Evolutionary conservation across 1,140 invertebrate genomes (phyloP).

Genomic region (Eulimnadia texana): DNA sequence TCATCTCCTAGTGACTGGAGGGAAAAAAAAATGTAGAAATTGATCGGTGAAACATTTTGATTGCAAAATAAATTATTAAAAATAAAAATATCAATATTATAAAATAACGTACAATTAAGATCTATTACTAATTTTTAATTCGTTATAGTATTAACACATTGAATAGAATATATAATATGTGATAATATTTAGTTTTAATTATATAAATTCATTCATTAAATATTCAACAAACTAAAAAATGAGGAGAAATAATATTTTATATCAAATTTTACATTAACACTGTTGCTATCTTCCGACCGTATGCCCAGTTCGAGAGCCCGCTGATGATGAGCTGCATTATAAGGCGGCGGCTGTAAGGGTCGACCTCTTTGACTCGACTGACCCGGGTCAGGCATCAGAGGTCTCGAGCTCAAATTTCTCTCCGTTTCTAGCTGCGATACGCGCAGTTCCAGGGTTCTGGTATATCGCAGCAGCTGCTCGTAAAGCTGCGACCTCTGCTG

Average conservation of each 20-base stretch:
- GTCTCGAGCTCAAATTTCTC: constrained; percentile 30
- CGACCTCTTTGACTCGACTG: constrained; percentile 23
- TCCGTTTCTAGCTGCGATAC: constrained; percentile 73
- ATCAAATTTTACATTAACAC: not conserved
- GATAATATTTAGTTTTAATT: no score
- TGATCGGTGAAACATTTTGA: no score
- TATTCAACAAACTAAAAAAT: no score
- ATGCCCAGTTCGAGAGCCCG: constrained; percentile 30
- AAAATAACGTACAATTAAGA: not conserved
- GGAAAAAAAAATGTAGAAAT: no score
- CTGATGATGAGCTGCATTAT: constrained; percentile 30
- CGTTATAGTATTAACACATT: not conserved
- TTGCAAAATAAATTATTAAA: not conserved
- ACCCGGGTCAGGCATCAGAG: constrained; percentile 30
- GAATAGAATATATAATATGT: no score
- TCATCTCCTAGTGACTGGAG: constrained; percentile 20
- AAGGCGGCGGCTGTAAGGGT: constrained; percentile 25
- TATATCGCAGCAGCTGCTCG: constrained; percentile 68
- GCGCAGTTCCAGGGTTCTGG: constrained; percentile 66
- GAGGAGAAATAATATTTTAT: no score
- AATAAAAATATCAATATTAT: not conserved
- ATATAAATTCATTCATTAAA: no score
- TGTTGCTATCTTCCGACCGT: constrained; percentile 14
- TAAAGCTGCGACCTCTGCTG: not conserved
- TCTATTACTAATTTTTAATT: not conserved